Base-by-base conservation (phyloP, 2,113 vertebrate genomes). In the Thunnus maccoyii region DNA sequence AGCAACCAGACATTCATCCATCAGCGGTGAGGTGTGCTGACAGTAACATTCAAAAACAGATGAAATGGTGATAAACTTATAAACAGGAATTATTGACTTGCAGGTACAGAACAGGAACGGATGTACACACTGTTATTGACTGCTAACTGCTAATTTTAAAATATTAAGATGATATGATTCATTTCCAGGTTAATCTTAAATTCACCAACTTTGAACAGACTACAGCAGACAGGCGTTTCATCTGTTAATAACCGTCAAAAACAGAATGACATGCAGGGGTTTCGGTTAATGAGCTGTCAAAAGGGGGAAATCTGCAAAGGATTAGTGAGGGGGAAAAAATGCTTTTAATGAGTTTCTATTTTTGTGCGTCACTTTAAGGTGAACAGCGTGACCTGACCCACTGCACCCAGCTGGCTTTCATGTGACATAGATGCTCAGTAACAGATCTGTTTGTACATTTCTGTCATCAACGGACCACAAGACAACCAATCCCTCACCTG, bases 271-370 rank as follows among this genome's bases (percentile, higher is more conserved):
- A 44, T 27, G 22, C 14, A 17, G 57, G 44, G 36, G 11, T 70
- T 72, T 78, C 67, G 74, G 32, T 74, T 73, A 75, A 82, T 75
- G 84, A 87, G 74, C 71, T 32, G 57, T 84, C 75, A 82, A 73
- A 80, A 41, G 2, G 52, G 36, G 70, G 76, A 72, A 88, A 74
- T 85, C 67, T 84, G 83, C 56, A 50, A 71, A 76, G 75, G 76
- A 88, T 90, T 88, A 88, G 13, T 3, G 50, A 47, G 27, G 46
- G 32, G 41, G 44, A 72, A 82, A 81, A 78, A 75, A 76, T 18
- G 74, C 48, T 79, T 87, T 82, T 72, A 83, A 89, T 80, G 86
- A 83, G 63, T 86, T 89, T 89, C 84, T 86, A 89, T 85, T 89
- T 91, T 76, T 60, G 77, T 72, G 56, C 30, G 7, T 66, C 12